phyloP scores from a whole-genome alignment of 1,140 invertebrate genomes.

The Eufriesea mexicana region DNA sequence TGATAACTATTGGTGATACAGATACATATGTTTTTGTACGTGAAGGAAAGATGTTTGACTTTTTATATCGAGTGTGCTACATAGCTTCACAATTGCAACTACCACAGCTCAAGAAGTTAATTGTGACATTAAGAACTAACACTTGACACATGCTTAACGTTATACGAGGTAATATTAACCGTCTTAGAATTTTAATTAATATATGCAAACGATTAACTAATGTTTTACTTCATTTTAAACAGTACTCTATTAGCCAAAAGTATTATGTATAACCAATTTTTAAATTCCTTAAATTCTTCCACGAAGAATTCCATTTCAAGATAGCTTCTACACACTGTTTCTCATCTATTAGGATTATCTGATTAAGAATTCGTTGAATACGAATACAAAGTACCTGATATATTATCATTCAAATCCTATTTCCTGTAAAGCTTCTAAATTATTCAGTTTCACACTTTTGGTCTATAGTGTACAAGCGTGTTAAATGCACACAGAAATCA shows the following conservation, averaged over 20 bases:
- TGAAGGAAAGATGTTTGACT: background rate
- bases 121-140: background rate
- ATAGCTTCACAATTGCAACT: background rate
- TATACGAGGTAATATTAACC: background rate
- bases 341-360: background rate
- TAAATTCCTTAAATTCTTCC: too few species aligned
- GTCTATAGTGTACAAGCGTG: background rate
- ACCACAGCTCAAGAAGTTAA: background rate
- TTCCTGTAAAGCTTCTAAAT: background rate
- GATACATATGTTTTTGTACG: background rate
- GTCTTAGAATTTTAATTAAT: background rate
- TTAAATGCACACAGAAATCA: background rate
- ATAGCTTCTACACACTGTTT: background rate
- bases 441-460: background rate
- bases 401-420: background rate
- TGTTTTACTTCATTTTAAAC: background rate
- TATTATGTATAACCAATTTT: too few species aligned
- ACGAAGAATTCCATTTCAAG: background rate
- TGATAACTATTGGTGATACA: background rate
- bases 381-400: background rate
- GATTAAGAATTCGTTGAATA: background rate
- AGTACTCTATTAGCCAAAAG: background rate
- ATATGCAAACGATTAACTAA: background rate
- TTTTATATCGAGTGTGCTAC: background rate
- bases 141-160: background rate